Conservation (phyloP, 2,113 vertebrate species). For the Eupsittula cactorum region DNA sequence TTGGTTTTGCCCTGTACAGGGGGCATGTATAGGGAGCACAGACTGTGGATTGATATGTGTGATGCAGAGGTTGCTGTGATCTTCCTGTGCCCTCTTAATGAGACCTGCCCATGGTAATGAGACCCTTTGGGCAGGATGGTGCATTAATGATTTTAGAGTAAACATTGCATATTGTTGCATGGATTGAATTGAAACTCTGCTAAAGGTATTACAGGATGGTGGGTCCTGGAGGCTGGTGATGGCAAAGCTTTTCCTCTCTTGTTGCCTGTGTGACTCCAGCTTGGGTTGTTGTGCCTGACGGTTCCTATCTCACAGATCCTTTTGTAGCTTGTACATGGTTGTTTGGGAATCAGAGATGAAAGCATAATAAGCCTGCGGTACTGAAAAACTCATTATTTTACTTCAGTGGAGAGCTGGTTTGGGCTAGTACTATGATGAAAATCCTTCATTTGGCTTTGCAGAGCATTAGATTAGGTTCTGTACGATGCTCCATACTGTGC, state of each 20-base stretch:
- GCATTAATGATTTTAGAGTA: background rate
- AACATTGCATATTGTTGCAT: background rate
- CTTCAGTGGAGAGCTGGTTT: background rate
- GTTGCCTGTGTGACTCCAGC: background rate
- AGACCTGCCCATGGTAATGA: rapidly evolving
- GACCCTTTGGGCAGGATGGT: background rate
- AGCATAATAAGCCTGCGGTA: background rate
- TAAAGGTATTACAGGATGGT: background rate
- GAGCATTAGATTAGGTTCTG: background rate
- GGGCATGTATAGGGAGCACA: rapidly evolving
- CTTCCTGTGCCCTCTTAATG: background rate
- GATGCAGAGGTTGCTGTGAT: background rate
- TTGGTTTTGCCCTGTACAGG: background rate
- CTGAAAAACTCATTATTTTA: background rate
- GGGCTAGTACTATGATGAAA: background rate
- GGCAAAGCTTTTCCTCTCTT: background rate
- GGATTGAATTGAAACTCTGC: background rate
- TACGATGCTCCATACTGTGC: background rate
- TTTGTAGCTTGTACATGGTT: rapidly evolving
- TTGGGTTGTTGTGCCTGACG: background rate
- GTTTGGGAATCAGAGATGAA: background rate
- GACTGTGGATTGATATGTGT: background rate
- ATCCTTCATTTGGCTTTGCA: background rate
- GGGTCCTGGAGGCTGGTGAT: background rate
- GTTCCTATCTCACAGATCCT: rapidly evolving